phyloP scores from a whole-genome alignment of 1,140 invertebrate species.

The Trichonephila clavata region DNA sequence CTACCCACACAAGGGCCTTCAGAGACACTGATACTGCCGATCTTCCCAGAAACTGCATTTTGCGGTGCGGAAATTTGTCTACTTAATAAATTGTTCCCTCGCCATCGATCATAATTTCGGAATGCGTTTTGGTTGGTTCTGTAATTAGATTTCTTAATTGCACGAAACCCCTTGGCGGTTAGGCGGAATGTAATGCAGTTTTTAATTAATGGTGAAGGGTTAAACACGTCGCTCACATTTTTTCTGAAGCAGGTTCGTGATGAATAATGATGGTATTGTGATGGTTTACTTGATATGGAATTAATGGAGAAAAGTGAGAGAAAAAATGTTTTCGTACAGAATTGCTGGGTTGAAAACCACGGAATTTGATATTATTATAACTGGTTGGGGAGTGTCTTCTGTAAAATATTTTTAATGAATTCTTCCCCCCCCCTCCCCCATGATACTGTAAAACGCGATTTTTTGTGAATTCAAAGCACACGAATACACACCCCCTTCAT shows the following conservation, averaged over 20 bases:
- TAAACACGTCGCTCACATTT: not conserved
- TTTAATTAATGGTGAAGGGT: not conserved
- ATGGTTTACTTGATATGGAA: not conserved
- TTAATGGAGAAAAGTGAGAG: no score
- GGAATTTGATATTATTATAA: no score
- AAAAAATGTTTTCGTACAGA: no score
- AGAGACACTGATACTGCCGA: not conserved
- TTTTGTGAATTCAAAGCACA: no score
- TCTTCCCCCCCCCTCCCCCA: no score
- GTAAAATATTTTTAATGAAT: no score
- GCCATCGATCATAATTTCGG: slow-evolving; percentile 19
- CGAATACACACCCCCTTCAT: no score
- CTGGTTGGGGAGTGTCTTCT: no score
- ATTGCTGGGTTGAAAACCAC: no score
- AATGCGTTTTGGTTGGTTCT: not conserved
- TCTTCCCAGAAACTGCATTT: slow-evolving; percentile 20
- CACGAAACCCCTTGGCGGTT: not conserved
- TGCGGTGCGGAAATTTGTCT: slow-evolving; percentile 18
- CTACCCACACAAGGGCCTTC: slow-evolving; percentile 19
- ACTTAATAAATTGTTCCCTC: not conserved
- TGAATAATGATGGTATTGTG: not conserved
- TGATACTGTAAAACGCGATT: no score
- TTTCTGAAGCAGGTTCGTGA: not conserved
- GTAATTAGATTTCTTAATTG: slow-evolving; percentile 22
- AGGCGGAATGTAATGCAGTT: not conserved